These are phyloP conservation scores for Todiramphus saurophagus DNA, from an alignment of 2,113 vertebrate genomes.

Conservation along the genomic window DNA sequence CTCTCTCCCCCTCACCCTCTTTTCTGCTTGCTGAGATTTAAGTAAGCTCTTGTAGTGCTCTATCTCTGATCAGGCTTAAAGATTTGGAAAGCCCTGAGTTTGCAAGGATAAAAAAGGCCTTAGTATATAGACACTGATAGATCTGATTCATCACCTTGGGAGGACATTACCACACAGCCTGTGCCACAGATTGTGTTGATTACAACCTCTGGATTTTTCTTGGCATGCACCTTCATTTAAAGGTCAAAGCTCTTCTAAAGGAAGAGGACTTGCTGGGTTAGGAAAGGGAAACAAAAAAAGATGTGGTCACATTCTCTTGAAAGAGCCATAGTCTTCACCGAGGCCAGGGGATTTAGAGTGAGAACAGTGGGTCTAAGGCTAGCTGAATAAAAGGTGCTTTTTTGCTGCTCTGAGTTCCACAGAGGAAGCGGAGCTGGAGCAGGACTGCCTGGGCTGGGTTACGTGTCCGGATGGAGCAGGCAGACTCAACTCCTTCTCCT, in stretches of 20 bases:
- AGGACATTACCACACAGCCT: conserved; percentile 36
- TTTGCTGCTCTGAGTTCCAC: neutral
- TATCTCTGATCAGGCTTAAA: conserved; percentile 73
- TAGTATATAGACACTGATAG: conserved; percentile 57
- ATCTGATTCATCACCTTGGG: conserved; percentile 41
- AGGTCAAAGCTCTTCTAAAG: conserved; percentile 37
- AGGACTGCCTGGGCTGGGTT: neutral
- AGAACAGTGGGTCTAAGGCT: neutral
- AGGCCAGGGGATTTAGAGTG: neutral
- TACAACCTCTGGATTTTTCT: conserved; percentile 40
- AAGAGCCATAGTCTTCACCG: neutral
- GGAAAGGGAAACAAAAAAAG: neutral
- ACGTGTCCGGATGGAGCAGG: neutral
- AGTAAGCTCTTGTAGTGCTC: conserved; percentile 59
- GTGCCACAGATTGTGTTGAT: conserved; percentile 39
- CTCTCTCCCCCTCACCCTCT: neutral
- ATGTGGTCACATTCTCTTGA: neutral
- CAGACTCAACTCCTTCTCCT: neutral
- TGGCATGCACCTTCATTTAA: conserved; percentile 2
- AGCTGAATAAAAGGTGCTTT: neutral
- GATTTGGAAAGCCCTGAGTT: conserved; percentile 73
- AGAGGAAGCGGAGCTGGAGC: neutral
- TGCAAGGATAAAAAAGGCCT: conserved; percentile 63
- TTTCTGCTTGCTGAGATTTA: conserved; percentile 70
- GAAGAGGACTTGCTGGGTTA: neutral